A percentile compares a stretch with the other conserved stretches of the same genome.
These are phyloP conservation scores for Sebastes elongatus DNA, from an alignment of 2,797 vertebrate species.

Conservation along the genomic window DNA sequence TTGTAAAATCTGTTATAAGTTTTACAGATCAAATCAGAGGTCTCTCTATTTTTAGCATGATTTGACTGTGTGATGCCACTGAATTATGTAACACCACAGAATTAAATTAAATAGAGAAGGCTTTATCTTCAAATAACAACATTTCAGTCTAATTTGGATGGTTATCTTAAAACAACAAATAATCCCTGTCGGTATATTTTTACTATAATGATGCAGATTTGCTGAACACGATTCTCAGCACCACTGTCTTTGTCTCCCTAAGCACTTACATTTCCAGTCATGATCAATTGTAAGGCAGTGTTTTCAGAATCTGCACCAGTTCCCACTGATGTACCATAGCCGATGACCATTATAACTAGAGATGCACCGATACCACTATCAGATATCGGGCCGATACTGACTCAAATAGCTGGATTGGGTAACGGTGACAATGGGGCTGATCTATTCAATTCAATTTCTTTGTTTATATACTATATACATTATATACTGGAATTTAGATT, in stretches of 20 bases:
- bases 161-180: background rate
- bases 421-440: no score
- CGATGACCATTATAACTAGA: background rate
- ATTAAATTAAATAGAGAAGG: background rate
- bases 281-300: background rate
- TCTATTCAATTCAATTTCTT: no score
- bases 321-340: background rate
- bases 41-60: background rate
- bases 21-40: background rate
- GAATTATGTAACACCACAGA: background rate
- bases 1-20: background rate
- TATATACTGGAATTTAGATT: no score
- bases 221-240: background rate
- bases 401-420: no score
- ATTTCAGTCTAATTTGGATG: background rate
- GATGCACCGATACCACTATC: no score
- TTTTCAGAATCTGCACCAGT: background rate
- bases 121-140: background rate
- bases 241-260: background rate
- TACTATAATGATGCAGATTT: background rate
- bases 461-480: no score
- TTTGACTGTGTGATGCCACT: slow-evolving; percentile 6
- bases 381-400: no score
- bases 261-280: background rate
- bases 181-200: background rate